Conservation (phyloP, 2,113 vertebrate species). For the Fregetta grallaria region DNA sequence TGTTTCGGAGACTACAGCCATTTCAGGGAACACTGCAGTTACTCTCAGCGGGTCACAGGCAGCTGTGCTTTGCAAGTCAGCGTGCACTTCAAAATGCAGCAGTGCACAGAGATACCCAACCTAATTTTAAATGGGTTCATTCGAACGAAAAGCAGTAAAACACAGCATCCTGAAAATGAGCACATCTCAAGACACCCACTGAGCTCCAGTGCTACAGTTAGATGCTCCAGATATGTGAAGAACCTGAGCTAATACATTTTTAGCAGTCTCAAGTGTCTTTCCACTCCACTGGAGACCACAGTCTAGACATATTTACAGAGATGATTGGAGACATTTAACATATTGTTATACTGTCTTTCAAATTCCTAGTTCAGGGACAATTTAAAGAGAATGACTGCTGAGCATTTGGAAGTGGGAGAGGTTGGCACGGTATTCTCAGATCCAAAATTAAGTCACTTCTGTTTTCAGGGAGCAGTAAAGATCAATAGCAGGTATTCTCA, state of each 20-base stretch:
- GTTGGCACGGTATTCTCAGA: neutral
- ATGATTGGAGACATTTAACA: neutral
- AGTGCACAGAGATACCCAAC: neutral
- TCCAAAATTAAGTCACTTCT: slow-evolving; percentile 8
- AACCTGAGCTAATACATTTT: neutral
- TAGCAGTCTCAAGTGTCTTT: slow-evolving; percentile 20
- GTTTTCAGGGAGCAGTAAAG: neutral
- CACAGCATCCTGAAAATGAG: neutral
- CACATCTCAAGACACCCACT: neutral
- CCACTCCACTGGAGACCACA: slow-evolving; percentile 10
- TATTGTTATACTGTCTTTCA: neutral
- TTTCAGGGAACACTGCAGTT: neutral
- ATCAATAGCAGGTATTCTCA: neutral
- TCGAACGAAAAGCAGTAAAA: slow-evolving; percentile 1
- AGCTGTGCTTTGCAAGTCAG: neutral
- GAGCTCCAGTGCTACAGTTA: neutral
- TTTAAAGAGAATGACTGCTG: neutral
- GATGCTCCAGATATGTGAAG: neutral
- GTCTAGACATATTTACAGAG: slow-evolving; percentile 10
- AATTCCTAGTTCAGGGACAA: slow-evolving; percentile 5
- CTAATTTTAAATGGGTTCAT: neutral
- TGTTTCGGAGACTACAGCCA: neutral
- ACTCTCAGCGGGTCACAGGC: neutral
- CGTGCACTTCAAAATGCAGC: neutral
- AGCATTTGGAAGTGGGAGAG: slow-evolving; percentile 4